Percentiles rank a stretch among this genome's conserved stretches.
These are phyloP conservation scores for Deilephila porcellus DNA, from an alignment of 2,888 invertebrate species.

Conservation along the genomic window DNA sequence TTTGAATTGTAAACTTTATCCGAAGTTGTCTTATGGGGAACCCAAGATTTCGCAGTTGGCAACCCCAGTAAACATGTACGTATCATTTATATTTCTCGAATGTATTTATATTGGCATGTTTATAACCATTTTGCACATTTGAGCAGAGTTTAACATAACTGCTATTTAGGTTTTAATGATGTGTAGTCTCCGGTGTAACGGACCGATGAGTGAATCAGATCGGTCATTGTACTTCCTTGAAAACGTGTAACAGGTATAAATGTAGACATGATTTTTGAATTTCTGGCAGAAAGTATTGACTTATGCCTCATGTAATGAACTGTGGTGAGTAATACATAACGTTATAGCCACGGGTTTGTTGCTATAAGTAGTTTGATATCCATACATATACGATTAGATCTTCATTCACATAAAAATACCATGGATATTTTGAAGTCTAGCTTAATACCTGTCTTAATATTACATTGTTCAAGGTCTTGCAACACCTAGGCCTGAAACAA, in stretches of 20 bases:
- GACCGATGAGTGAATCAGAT: constrained; percentile 21
- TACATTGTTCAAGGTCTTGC: too few relatives aligned
- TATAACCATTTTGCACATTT: background rate
- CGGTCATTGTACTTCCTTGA: constrained; percentile 24
- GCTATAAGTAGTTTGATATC: background rate
- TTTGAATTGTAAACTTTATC: too few relatives aligned
- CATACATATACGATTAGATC: background rate
- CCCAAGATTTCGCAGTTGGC: background rate
- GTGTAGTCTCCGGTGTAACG: constrained; percentile 16
- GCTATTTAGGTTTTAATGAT: constrained; percentile 23
- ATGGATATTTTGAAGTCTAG: too few relatives aligned
- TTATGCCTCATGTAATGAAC: background rate
- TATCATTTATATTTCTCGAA: background rate
- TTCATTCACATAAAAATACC: too few relatives aligned
- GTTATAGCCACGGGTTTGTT: background rate
- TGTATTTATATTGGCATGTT: background rate
- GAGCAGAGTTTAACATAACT: background rate
- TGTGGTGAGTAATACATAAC: constrained; percentile 3
- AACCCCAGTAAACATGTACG: background rate
- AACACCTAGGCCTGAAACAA: too few relatives aligned
- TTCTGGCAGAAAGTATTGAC: constrained; percentile 3
- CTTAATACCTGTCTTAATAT: too few relatives aligned
- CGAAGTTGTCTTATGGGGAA: too few relatives aligned
- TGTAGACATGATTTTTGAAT: constrained; percentile 18
- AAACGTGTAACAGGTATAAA: constrained; percentile 19